Evolutionary conservation across 64 coral and sea anemone genomes (phyloP).

Genomic region (Dendronephthya gigantea): DNA sequence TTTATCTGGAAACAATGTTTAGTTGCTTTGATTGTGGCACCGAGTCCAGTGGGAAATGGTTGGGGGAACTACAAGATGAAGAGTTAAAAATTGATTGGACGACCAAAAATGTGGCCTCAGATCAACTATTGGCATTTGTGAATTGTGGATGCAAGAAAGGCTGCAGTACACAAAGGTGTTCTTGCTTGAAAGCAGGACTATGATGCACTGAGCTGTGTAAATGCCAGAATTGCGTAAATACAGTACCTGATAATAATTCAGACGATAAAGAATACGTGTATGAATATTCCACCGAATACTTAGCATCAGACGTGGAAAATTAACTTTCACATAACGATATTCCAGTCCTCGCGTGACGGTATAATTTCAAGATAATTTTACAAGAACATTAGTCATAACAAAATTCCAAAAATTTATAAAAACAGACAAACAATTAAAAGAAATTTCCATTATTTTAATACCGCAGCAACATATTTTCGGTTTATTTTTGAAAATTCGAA

Average conservation of each 20-base stretch:
- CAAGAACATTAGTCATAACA: no score
- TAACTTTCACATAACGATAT: no score
- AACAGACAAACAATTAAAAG: no score
- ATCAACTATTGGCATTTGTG: conserved; percentile 35
- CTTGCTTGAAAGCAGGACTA: conserved; percentile 26
- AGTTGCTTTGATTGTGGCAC: not conserved
- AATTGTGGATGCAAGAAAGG: conserved; percentile 45
- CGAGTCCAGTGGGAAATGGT: conserved; percentile 39
- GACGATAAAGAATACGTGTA: not conserved
- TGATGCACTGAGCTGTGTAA: not conserved
- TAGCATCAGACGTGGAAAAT: no score
- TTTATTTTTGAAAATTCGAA: no score
- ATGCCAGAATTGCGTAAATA: not conserved
- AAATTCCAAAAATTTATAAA: no score
- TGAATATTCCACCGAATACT: not conserved
- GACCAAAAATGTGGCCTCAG: conserved; percentile 23
- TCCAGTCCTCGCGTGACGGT: no score
- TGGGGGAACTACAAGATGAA: conserved; percentile 28
- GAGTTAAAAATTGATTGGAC: conserved; percentile 37
- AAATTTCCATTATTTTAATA: no score
- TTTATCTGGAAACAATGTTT: conserved; percentile 53
- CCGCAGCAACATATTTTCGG: not conserved
- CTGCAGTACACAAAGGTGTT: conserved; percentile 38
- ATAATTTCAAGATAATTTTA: no score
- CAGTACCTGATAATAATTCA: not conserved